A percentile compares a stretch with the other conserved stretches of the same genome.
Conservation (phyloP, 1,140 invertebrate genomes). For the Zaprionus ghesquierei region DNA sequence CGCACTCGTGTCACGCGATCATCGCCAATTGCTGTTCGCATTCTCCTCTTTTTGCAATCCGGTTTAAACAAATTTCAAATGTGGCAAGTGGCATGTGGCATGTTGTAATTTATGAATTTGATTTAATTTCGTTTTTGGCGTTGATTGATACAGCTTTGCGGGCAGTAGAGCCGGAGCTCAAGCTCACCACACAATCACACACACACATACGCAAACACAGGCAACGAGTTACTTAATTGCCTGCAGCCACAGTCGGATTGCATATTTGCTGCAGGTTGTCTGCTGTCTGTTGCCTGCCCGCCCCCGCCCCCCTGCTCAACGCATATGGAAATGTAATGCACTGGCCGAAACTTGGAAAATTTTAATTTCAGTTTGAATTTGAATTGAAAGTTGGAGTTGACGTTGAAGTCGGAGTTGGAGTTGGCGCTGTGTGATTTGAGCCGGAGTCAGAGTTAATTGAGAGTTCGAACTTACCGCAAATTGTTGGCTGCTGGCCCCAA, state of each 20-base stretch:
- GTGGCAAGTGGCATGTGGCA: conserved; percentile 41
- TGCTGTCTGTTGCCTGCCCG: background rate
- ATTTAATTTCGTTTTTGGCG: conserved; percentile 69
- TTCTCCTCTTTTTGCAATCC: conserved; percentile 42
- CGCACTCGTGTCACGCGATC: conserved; percentile 28
- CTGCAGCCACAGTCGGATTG: conserved; percentile 15
- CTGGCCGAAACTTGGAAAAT: conserved; percentile 23
- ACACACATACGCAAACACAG: background rate
- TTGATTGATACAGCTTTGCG: conserved; percentile 55
- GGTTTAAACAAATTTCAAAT: conserved; percentile 54
- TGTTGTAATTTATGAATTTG: conserved; percentile 61
- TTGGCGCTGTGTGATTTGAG: background rate
- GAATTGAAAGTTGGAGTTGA: conserved; percentile 39
- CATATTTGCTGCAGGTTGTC: conserved; percentile 1
- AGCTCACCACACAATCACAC: background rate
- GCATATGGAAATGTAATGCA: conserved; percentile 49
- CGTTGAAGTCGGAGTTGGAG: conserved; percentile 3
- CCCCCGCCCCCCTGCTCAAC: background rate
- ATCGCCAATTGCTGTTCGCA: conserved; percentile 23
- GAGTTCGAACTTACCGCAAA: conserved; percentile 65
- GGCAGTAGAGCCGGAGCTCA: conserved; percentile 19
- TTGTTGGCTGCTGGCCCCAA: conserved; percentile 55
- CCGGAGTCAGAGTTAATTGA: conserved; percentile 8
- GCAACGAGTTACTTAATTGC: conserved; percentile 62
- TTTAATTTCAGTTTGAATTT: conserved; percentile 39